phyloP scores from a whole-genome alignment of 2,888 invertebrate species.

The Andrena minutula region DNA sequence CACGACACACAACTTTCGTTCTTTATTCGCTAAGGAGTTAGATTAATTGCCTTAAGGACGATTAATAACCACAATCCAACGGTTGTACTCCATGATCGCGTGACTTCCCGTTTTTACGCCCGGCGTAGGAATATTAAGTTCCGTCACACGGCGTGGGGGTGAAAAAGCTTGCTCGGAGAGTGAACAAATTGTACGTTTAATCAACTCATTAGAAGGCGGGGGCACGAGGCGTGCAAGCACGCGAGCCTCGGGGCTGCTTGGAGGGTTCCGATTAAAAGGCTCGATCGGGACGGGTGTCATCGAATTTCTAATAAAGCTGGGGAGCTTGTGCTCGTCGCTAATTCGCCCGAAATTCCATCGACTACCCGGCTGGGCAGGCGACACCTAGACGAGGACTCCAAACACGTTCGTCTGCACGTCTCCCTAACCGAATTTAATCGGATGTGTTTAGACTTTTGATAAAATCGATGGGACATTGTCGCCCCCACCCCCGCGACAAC shows the following conservation, averaged over 20 bases:
- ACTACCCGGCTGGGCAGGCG: slow-evolving; percentile 6
- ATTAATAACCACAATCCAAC: no score
- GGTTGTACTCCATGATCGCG: background rate
- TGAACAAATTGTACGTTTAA: slow-evolving; percentile 48
- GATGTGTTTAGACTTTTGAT: slow-evolving; percentile 66
- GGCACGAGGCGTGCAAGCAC: slow-evolving; percentile 15
- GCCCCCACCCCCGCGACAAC: slow-evolving; percentile 11
- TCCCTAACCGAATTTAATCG: slow-evolving; percentile 58
- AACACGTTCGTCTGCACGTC: slow-evolving; percentile 19
- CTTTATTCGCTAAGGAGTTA: no score
- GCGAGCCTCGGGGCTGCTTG: slow-evolving; percentile 1
- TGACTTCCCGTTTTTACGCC: background rate
- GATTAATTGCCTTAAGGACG: no score
- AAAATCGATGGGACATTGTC: slow-evolving; percentile 67
- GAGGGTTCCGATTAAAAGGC: slow-evolving; percentile 27
- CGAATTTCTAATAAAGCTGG: slow-evolving; percentile 40
- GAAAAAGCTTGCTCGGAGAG: slow-evolving; percentile 6
- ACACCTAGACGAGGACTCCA: slow-evolving; percentile 8
- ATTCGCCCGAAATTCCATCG: slow-evolving; percentile 36
- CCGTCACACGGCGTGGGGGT: background rate
- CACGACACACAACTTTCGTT: no score
- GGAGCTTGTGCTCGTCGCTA: slow-evolving; percentile 13
- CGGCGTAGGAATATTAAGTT: background rate
- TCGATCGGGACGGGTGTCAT: background rate
- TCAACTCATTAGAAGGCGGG: slow-evolving; percentile 41